Conservation (phyloP, 2,797 vertebrate genomes). For the Oceanodroma leucorhoa region DNA sequence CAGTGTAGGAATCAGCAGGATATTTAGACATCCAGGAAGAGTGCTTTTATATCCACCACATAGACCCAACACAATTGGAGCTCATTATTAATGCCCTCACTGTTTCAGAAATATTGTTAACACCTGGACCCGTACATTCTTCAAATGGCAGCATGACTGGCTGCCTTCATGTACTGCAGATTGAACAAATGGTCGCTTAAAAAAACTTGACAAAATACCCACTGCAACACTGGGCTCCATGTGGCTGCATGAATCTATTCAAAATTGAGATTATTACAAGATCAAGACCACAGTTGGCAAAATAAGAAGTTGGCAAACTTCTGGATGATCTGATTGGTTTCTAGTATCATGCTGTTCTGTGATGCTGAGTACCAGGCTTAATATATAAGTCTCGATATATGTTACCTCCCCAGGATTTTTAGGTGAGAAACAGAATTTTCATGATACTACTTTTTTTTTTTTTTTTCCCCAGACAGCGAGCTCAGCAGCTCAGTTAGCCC, state of each 20-base stretch:
- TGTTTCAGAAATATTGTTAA: constrained; percentile 12
- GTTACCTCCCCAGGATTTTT: background rate
- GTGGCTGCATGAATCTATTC: background rate
- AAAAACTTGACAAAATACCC: background rate
- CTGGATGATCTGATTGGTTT: background rate
- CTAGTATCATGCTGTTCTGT: background rate
- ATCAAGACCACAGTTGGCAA: background rate
- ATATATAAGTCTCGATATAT: background rate
- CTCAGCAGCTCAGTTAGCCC: background rate
- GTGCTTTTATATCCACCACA: background rate
- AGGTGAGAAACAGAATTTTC: background rate
- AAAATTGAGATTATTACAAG: background rate
- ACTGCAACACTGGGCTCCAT: background rate
- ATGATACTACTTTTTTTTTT: background rate
- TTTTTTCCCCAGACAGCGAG: fast-evolving
- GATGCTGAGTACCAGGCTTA: background rate
- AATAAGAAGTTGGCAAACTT: background rate
- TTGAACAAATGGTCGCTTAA: background rate
- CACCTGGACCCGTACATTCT: background rate
- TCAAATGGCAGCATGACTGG: background rate
- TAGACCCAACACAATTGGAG: background rate
- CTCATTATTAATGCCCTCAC: constrained; percentile 36
- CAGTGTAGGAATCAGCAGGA: background rate
- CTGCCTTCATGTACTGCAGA: background rate
- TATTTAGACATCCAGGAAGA: background rate